phyloP scores from a whole-genome alignment of 2,113 vertebrate genomes.

The Hypocryptadius cinnamomeus region DNA sequence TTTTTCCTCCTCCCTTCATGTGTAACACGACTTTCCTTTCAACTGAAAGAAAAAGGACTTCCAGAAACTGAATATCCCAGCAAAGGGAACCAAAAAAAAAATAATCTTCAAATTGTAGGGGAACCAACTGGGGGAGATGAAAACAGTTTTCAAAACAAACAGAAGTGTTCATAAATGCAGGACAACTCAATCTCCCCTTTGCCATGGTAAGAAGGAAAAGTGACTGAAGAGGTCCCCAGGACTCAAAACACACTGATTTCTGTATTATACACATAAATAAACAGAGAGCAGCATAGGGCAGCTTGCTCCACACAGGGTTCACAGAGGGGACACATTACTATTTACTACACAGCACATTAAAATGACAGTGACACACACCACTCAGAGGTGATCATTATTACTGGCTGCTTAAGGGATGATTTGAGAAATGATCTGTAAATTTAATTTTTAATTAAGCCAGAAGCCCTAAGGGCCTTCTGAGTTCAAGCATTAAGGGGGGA shows the following conservation, averaged over 20 bases:
- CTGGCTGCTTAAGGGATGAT: conserved; percentile 56
- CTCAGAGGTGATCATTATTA: conserved; percentile 55
- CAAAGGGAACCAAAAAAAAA: background rate
- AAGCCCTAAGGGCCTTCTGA: conserved; percentile 46
- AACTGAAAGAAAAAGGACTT: background rate
- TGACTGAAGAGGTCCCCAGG: background rate
- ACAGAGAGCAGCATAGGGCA: background rate
- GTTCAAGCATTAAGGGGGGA: conserved; percentile 39
- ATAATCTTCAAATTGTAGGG: background rate
- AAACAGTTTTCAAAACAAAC: background rate
- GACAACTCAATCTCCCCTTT: background rate
- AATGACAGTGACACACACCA: conserved; percentile 39
- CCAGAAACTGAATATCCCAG: background rate
- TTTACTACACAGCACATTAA: conserved; percentile 6
- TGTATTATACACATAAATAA: background rate
- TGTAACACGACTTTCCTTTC: background rate
- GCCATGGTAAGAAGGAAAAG: background rate
- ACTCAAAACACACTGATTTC: background rate
- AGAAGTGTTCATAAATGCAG: background rate
- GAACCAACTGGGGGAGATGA: background rate
- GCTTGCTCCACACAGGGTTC: background rate
- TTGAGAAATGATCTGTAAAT: conserved; percentile 68
- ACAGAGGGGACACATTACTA: background rate
- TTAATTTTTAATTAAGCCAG: conserved; percentile 73
- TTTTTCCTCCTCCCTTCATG: background rate